Percentiles rank a stretch among this genome's conserved stretches.
These are phyloP conservation scores for Sciaenops ocellatus DNA, from an alignment of 2,797 vertebrate genomes.

Conservation along the genomic window DNA sequence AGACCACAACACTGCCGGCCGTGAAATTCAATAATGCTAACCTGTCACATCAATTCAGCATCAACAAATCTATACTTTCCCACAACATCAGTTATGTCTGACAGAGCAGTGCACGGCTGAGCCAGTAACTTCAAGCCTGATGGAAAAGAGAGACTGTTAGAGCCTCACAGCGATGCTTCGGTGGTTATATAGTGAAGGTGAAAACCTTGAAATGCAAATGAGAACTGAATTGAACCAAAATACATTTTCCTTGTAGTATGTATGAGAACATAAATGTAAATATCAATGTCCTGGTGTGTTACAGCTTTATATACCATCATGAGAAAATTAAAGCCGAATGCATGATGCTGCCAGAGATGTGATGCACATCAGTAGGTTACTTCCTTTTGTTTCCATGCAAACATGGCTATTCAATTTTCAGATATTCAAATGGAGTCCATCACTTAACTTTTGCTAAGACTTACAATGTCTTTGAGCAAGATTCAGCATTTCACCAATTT, in stretches of 20 bases:
- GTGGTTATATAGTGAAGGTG: not conserved
- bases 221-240: not conserved
- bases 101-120: slow-evolving; percentile 4
- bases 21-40: slow-evolving; percentile 70
- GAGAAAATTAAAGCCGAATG: not conserved
- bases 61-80: slow-evolving; percentile 70
- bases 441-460: too few species aligned
- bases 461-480: not conserved
- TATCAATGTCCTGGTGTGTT: not conserved
- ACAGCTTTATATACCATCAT: not conserved
- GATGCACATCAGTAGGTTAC: slow-evolving; percentile 5
- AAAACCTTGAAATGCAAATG: slow-evolving; percentile 7
- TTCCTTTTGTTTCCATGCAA: not conserved
- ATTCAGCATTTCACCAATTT: not conserved
- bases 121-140: slow-evolving; percentile 31
- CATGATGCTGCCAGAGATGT: not conserved
- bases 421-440: slow-evolving; percentile 3
- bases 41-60: slow-evolving; percentile 72
- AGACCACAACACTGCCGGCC: slow-evolving; percentile 46
- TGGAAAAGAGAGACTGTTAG: slow-evolving; percentile 20
- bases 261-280: not conserved
- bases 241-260: not conserved
- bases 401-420: not conserved
- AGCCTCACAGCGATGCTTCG: not conserved
- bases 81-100: slow-evolving; percentile 65